Evolutionary conservation across 2,113 vertebrate species (phyloP).

Genomic region (Steatornis caripensis): DNA sequence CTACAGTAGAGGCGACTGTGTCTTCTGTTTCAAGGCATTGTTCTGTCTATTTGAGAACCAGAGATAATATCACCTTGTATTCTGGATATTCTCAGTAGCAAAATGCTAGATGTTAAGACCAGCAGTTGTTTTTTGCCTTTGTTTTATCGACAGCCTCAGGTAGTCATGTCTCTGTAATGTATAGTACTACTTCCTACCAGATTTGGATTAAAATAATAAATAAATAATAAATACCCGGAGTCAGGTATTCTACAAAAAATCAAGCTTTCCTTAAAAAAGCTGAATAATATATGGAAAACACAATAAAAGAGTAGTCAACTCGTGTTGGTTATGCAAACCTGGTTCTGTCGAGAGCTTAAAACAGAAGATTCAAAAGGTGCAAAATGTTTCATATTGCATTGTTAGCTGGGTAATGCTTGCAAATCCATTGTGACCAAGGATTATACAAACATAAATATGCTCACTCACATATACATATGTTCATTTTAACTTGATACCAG

Average conservation of each 20-base stretch:
- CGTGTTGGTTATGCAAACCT: not conserved
- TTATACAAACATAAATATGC: not conserved
- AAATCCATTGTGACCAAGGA: not conserved
- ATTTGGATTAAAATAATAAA: no score
- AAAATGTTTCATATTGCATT: not conserved
- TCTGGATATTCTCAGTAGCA: not conserved
- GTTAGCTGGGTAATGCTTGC: not conserved
- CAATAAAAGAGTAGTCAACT: not conserved
- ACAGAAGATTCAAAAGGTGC: not conserved
- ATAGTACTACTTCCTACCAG: not conserved
- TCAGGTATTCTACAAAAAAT: not conserved
- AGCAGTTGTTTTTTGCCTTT: not conserved
- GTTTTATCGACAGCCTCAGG: not conserved
- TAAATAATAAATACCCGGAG: no score
- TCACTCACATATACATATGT: rapidly evolving
- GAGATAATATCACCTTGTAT: not conserved
- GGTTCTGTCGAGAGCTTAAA: not conserved
- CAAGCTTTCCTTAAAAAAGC: not conserved
- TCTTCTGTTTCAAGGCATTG: not conserved
- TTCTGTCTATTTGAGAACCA: not conserved
- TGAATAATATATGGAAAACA: not conserved
- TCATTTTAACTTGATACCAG: not conserved
- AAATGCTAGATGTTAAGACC: not conserved
- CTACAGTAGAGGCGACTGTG: not conserved
- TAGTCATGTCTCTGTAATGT: not conserved